These are phyloP conservation scores for Polyommatus iphigenia DNA, from an alignment of 2,888 invertebrate species.

Conservation along the genomic window DNA sequence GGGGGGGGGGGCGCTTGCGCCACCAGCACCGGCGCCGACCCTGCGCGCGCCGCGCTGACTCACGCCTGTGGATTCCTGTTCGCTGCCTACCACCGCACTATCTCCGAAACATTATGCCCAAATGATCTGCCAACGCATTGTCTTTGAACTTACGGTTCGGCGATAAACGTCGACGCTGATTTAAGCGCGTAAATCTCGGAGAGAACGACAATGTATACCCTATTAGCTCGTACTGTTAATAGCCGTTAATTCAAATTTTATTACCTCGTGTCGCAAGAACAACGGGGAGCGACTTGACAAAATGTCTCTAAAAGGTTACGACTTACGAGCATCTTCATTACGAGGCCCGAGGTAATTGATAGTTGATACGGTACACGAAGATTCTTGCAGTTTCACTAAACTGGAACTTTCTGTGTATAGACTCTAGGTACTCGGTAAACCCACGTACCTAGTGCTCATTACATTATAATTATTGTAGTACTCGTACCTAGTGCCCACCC, in stretches of 20 bases:
- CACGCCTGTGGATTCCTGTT: slow-evolving; percentile 71
- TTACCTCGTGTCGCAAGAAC: slow-evolving; percentile 9
- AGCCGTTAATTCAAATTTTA: slow-evolving; percentile 36
- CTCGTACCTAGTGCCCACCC: too few relatives aligned
- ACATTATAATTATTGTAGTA: too few relatives aligned
- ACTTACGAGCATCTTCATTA: slow-evolving; percentile 14
- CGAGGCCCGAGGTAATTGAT: background rate
- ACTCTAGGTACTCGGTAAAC: too few relatives aligned
- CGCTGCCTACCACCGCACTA: slow-evolving; percentile 58
- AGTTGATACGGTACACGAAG: background rate
- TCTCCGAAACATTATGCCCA: slow-evolving; percentile 68
- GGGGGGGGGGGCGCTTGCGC: slow-evolving; percentile 45
- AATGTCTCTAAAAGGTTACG: slow-evolving; percentile 22
- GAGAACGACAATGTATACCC: slow-evolving; percentile 43
- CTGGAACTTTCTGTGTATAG: background rate
- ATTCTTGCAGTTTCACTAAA: background rate
- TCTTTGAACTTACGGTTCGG: slow-evolving; percentile 71
- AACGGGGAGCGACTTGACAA: background rate
- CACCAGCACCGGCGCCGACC: slow-evolving; percentile 50
- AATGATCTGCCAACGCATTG: slow-evolving; percentile 77
- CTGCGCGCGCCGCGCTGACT: slow-evolving; percentile 60
- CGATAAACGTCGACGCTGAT: slow-evolving; percentile 69
- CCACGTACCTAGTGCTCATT: too few relatives aligned
- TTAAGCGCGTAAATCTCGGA: slow-evolving; percentile 54
- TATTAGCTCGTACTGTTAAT: slow-evolving; percentile 35